phyloP scores from a whole-genome alignment of 2,888 invertebrate genomes.

The Meghimatium bilineatum region DNA sequence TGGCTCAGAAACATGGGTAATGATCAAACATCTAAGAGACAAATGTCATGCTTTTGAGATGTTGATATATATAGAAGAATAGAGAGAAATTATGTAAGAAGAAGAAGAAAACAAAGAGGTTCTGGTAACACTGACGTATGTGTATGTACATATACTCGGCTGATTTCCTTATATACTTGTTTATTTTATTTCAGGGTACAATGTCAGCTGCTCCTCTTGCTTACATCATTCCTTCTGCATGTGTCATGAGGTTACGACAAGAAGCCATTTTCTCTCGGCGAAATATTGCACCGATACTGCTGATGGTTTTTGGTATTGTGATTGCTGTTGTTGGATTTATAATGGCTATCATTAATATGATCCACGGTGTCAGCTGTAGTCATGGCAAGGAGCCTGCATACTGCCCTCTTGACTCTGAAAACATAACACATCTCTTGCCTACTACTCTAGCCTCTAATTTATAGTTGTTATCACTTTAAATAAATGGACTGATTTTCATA shows the following conservation, averaged over 20 bases:
- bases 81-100: too few species aligned
- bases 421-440: neutral
- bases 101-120: too few species aligned
- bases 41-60: too few species aligned
- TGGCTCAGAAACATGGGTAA: too few species aligned
- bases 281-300: constrained; percentile 85
- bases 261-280: constrained; percentile 83
- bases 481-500: neutral
- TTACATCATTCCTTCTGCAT: constrained; percentile 87
- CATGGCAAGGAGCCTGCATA: constrained; percentile 83
- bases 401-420: constrained; percentile 76
- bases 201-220: constrained; percentile 89
- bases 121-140: too few species aligned
- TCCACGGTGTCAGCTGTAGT: constrained; percentile 80
- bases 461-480: too few species aligned
- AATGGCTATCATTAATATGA: constrained; percentile 80
- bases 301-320: constrained; percentile 83
- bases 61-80: too few species aligned
- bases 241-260: constrained; percentile 85
- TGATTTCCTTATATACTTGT: too few species aligned
- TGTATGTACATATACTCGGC: too few species aligned
- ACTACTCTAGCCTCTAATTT: neutral
- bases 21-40: too few species aligned
- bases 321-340: constrained; percentile 82
- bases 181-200: constrained; percentile 82